Base-by-base conservation (phyloP, 2,113 vertebrate species). In the Hippocampus zosterae region DNA sequence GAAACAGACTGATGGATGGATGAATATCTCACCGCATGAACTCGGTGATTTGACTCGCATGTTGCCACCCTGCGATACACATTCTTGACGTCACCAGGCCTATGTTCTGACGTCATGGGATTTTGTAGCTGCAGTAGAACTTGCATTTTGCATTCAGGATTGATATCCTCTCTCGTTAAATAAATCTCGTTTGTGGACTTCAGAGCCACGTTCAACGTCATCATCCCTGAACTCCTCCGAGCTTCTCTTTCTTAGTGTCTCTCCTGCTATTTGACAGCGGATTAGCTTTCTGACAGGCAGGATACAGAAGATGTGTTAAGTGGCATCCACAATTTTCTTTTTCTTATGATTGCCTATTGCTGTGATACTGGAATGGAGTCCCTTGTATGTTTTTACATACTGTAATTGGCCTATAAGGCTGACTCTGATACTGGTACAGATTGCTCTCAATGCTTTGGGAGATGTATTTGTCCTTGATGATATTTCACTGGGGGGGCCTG, bases 31-130 rank as follows among this genome's bases (percentile, higher is more conserved):
- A 68, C 81, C 72, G 79, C 79, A 81, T 85, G 84, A 82, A 80
- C 85, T 79, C 82, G 77, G 72, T 84, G 76, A 84, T 81, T 75
- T 73, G 60, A 71, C 59, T 77, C 71, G 67, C 67, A 69, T 81
- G 72, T 77, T 84, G 75, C 82, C 74, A 76, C 46, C 52, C 68
- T 48, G 68, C 68, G 61, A 63, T 79, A 56, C 71, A 77, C 80
- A 79, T 75, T 74, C 73, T 74, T 13, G 3, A 25, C 65, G 67
- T 76, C 50, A 63, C 48, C 16, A 2, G 40, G 41, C 69, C 42
- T 73, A 15, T 75, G 59, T 73, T 76, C 57, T 27, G 18, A 59
- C 48, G 65, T n/a, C 41, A 44, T 11, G 41, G 72, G 65, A 50
- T 4, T 50, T 50, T 18, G 48, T 8, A 18, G 18, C 60, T 41